These are phyloP conservation scores for Tragelaphus imberbis DNA, from an alignment of 2,113 vertebrate genomes.

Conservation along the genomic window DNA sequence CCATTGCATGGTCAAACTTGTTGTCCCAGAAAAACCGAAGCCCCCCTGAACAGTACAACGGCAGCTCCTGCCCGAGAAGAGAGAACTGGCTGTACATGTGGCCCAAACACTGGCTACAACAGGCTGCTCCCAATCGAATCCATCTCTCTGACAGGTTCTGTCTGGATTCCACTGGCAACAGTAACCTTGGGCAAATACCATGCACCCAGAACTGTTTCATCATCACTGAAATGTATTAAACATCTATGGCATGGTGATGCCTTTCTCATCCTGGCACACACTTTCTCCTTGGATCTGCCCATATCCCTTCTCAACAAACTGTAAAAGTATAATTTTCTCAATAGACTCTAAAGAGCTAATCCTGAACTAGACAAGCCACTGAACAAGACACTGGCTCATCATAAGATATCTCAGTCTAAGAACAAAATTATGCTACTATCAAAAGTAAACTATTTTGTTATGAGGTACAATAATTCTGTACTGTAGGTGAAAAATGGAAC, in stretches of 20 bases:
- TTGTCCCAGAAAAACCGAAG: constrained; percentile 99
- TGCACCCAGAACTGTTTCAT: not conserved
- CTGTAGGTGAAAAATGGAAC: not conserved
- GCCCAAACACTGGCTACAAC: not conserved
- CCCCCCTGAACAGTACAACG: constrained; percentile 96
- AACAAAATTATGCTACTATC: not conserved
- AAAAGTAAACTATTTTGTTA: not conserved
- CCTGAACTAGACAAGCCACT: not conserved
- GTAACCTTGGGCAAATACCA: not conserved
- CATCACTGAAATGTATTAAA: not conserved
- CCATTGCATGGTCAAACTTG: constrained; percentile 99
- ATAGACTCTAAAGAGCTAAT: not conserved
- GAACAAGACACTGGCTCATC: not conserved
- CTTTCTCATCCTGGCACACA: not conserved
- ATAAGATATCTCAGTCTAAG: not conserved
- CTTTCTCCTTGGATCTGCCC: not conserved
- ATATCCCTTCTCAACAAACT: not conserved
- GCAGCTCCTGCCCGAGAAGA: constrained; percentile 86
- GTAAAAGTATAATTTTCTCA: not conserved
- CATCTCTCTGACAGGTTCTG: not conserved
- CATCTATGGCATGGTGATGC: not conserved
- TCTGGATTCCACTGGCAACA: not conserved
- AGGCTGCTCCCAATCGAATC: not conserved
- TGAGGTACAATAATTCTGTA: not conserved
- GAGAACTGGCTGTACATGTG: not conserved